Evolutionary conservation across 2,797 vertebrate genomes (phyloP).

Genomic region (Protosalanx chinensis): DNA sequence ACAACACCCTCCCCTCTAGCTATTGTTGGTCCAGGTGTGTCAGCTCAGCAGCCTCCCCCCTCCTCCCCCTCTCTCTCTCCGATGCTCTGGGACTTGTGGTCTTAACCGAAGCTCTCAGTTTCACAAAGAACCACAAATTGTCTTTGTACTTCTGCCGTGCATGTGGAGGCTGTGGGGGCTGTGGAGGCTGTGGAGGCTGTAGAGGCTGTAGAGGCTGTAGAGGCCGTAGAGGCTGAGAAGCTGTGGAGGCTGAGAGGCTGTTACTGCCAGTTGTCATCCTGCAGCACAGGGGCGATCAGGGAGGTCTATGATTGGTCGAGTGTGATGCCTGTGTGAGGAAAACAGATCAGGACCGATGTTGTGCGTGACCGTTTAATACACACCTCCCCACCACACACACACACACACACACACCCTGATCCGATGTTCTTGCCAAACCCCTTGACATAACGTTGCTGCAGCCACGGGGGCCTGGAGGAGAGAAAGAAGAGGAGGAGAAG

Average conservation of each 20-base stretch:
- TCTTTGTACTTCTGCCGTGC: slow-evolving; percentile 39
- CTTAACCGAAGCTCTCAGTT: slow-evolving; percentile 67
- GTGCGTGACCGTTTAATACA: too few species aligned
- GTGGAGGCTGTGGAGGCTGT: neutral
- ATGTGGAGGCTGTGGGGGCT: slow-evolving; percentile 1
- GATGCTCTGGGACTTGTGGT: slow-evolving; percentile 64
- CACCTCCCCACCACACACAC: neutral
- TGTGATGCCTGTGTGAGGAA: too few species aligned
- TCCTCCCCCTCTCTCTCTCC: slow-evolving; percentile 28
- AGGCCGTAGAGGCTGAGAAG: neutral
- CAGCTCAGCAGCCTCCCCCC: slow-evolving; percentile 29
- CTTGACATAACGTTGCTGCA: slow-evolving; percentile 38
- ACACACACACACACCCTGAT: slow-evolving; percentile 9
- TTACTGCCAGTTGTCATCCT: too few species aligned
- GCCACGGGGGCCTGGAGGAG: slow-evolving; percentile 29
- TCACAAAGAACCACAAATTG: slow-evolving; percentile 67
- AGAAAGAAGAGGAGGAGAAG: neutral
- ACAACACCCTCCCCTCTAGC: slow-evolving; percentile 62
- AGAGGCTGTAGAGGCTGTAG: too few species aligned
- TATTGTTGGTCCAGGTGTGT: slow-evolving; percentile 72
- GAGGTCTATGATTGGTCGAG: too few species aligned
- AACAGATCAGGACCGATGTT: too few species aligned
- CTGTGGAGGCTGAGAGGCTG: neutral
- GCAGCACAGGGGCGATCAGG: too few species aligned
- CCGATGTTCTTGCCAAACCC: slow-evolving; percentile 30